Percentiles rank a stretch among this genome's conserved stretches.
These are phyloP conservation scores for Epizoanthus rinbou DNA, from an alignment of 92 coral and sea anemone genomes.

Conservation along the genomic window DNA sequence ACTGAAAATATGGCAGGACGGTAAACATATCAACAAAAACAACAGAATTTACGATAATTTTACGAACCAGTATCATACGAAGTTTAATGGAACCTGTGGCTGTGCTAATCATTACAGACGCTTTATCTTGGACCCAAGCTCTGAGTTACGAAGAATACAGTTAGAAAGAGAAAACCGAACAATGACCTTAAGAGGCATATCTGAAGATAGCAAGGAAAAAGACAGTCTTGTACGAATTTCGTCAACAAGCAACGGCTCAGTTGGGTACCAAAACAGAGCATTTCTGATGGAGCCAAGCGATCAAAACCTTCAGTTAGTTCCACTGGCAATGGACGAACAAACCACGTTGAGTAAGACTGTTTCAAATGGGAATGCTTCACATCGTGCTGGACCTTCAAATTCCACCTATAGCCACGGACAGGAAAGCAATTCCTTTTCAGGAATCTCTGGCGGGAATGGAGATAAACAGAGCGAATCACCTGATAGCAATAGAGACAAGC, in stretches of 20 bases:
- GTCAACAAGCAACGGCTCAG: not conserved
- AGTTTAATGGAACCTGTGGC: not conserved
- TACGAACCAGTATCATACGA: not conserved
- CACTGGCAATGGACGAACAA: not conserved
- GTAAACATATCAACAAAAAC: not conserved
- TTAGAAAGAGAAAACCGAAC: conserved; percentile 1
- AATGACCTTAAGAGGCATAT: not conserved
- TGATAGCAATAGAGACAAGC: conserved; percentile 46
- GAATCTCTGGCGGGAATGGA: not conserved
- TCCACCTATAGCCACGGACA: not conserved
- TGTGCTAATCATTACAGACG: not conserved
- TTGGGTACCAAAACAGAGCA: conserved; percentile 29
- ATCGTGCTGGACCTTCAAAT: not conserved
- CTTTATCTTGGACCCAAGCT: conserved; percentile 16
- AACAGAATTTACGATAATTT: not conserved
- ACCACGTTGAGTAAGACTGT: not conserved
- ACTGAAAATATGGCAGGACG: not conserved
- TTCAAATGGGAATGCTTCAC: not conserved
- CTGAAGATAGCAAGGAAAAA: conserved; percentile 2
- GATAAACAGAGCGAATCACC: not conserved
- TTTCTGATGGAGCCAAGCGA: conserved; percentile 1
- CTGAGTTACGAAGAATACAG: conserved; percentile 36
- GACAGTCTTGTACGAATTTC: not conserved
- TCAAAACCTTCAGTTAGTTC: conserved; percentile 30
- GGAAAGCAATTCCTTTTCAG: not conserved